Conservation (phyloP, 2,797 vertebrate genomes). For the Crypturellus tataupa region DNA sequence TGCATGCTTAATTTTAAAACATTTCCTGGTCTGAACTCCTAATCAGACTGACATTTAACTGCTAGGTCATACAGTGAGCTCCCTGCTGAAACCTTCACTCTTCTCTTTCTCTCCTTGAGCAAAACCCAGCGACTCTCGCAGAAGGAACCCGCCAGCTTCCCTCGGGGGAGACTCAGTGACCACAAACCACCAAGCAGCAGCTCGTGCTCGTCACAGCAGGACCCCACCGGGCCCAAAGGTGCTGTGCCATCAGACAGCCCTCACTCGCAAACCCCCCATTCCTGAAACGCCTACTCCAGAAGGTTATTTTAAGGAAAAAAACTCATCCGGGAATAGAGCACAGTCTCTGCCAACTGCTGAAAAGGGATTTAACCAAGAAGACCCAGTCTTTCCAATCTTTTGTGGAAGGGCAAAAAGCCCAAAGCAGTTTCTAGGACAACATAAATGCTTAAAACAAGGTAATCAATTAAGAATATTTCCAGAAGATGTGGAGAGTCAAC, state of each 20-base stretch:
- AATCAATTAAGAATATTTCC: neutral
- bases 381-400: neutral
- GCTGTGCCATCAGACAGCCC: accelerated
- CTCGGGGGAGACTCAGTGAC: accelerated
- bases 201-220: no score
- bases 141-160: neutral
- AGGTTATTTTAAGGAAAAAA: neutral
- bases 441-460: neutral
- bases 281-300: neutral
- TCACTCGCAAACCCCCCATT: neutral
- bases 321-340: neutral
- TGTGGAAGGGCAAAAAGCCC: neutral
- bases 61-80: accelerated
- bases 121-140: neutral
- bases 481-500: neutral
- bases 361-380: neutral
- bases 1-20: neutral
- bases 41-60: neutral
- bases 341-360: neutral
- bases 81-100: neutral
- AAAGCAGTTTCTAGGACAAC: neutral
- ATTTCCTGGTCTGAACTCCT: neutral
- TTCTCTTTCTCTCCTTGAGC: accelerated
- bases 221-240: no score
- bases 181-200: neutral